Base-by-base conservation (phyloP, 1,140 invertebrate species). In the Diuraphis noxia region DNA sequence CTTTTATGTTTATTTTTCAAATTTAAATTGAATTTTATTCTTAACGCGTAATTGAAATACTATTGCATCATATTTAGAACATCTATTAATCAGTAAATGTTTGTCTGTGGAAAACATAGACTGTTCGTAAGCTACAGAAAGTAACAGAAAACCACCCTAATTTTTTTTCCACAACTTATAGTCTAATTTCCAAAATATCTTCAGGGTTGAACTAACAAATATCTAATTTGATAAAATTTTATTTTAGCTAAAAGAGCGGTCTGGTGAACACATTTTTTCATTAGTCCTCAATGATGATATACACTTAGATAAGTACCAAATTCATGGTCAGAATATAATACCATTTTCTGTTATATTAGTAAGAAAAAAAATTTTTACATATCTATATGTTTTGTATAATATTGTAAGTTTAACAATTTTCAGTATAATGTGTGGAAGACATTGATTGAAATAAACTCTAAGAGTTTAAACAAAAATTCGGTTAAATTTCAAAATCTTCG, bases 311-410 rank as follows among this genome's bases (percentile, higher is more conserved):
- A 23, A 52, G 6, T 30, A 91, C 38, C 40, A 82, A 46, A 38
- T 91, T 7, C n/a, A 81, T 19, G 89, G 89, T 3, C 40, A 91
- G 38, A 23, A 38, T 40, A 52, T 81, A 46, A 38, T 81, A 2
- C 89, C 89, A 25, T 21, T 49, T 36, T 91, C 89, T 8, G 52
- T 40, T 81, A 25, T 82, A 17, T 91, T 91, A 46, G 89, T 91
- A 81, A 81, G 77, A 40, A 81, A 82, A 38, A 30, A 23, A 34
- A 23, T 21, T 3, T 1, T 38, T 13, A 79, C 36, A 23, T 38
- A 23, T 36, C 2, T 5, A 25, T 40, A 30, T 5, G 9, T 5
- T 81, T 30, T 81, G 7, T 41, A 41, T 13, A 81, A 30, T 40
- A 25, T 30, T 88, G 3, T 40, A 4, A 17, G 2, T n/a, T n/a